These are phyloP conservation scores for Scolopax mira DNA, from an alignment of 2,113 vertebrate genomes.

Conservation along the genomic window DNA sequence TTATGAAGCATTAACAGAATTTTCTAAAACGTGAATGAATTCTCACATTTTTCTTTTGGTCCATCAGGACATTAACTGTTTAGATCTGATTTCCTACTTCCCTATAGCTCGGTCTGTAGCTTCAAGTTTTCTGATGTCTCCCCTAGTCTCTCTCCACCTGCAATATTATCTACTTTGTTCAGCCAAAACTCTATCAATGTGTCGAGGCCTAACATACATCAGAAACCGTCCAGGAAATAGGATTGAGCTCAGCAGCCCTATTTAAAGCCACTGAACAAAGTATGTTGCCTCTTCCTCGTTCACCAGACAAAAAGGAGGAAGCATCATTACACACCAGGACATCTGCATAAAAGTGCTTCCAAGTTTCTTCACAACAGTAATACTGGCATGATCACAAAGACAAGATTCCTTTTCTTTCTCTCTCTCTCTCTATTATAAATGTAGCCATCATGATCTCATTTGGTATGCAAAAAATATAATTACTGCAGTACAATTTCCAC, in stretches of 20 bases:
- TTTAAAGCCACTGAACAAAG: not conserved
- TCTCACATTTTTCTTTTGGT: not conserved
- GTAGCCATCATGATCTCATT: constrained; percentile 14
- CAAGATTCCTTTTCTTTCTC: not conserved
- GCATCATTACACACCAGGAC: not conserved
- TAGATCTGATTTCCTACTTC: not conserved
- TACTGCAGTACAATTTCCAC: not conserved
- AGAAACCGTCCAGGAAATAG: not conserved
- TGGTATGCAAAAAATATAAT: constrained; percentile 9
- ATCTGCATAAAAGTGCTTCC: not conserved
- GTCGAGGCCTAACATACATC: not conserved
- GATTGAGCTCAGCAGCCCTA: not conserved
- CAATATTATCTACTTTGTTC: not conserved
- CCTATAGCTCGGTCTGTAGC: not conserved
- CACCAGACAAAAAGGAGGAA: not conserved
- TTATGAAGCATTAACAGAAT: not conserved
- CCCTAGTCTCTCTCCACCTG: not conserved
- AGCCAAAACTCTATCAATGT: not conserved
- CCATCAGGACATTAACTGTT: not conserved
- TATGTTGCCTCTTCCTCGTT: not conserved
- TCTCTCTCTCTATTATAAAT: not conserved
- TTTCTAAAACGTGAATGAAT: not conserved
- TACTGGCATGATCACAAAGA: not conserved
- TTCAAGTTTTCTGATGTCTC: not conserved
- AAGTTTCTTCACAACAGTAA: not conserved